Evolutionary conservation across 2,888 invertebrate genomes (phyloP).

Genomic region (Caenorhabditis auriculariae): DNA sequence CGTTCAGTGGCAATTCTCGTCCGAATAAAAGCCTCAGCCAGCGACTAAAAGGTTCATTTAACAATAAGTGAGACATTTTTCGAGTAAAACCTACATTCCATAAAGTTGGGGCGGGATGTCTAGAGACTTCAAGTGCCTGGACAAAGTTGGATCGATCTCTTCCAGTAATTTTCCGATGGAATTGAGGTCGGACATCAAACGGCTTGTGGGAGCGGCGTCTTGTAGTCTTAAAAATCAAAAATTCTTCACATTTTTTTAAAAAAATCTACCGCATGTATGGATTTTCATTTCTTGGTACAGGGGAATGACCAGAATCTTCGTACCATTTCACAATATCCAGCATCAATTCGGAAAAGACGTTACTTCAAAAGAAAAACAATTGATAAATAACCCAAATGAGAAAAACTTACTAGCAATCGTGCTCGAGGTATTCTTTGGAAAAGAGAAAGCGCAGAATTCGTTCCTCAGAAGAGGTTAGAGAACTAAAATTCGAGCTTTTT

Average conservation of each 20-base stretch:
- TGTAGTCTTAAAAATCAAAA: slow-evolving; percentile 15
- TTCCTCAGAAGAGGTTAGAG: slow-evolving; percentile 30
- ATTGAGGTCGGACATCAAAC: slow-evolving; percentile 45
- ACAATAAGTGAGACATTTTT: slow-evolving; percentile 2
- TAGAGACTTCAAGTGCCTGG: slow-evolving; percentile 73
- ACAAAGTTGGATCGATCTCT: slow-evolving; percentile 72
- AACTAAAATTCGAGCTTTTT: slow-evolving; percentile 15
- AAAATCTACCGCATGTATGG: slow-evolving; percentile 13
- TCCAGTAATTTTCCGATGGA: slow-evolving; percentile 71
- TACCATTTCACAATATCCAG: slow-evolving; percentile 41
- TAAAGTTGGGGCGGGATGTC: slow-evolving; percentile 83
- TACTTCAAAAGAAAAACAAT: slow-evolving; percentile 21
- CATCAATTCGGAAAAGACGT: slow-evolving; percentile 42
- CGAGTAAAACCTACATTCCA: slow-evolving; percentile 73
- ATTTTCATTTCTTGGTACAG: background rate
- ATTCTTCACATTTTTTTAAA: background rate
- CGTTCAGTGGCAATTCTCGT: slow-evolving; percentile 79
- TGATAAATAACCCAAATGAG: background rate
- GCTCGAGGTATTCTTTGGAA: slow-evolving; percentile 73
- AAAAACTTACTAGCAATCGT: slow-evolving; percentile 77
- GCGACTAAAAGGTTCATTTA: slow-evolving; percentile 69
- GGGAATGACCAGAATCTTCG: slow-evolving; percentile 19
- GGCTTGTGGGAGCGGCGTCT: slow-evolving; percentile 31
- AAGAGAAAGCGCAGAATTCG: slow-evolving; percentile 72
- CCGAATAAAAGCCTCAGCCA: slow-evolving; percentile 83